Evolutionary conservation across 2,888 invertebrate genomes (phyloP).

Genomic region (Lochmaea capreae): DNA sequence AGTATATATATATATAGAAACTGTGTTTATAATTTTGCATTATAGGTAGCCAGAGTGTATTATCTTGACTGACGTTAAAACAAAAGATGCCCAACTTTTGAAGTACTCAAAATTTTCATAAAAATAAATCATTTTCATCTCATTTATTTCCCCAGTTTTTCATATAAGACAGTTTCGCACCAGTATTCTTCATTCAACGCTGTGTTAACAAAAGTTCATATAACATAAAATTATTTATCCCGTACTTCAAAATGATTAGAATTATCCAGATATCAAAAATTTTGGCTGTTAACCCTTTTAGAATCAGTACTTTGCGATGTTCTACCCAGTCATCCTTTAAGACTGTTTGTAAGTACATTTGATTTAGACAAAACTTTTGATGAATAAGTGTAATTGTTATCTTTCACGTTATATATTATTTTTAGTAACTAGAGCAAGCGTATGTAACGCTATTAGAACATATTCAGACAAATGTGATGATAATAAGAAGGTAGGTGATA

Average conservation of each 20-base stretch:
- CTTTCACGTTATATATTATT: background rate
- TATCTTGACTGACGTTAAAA: conserved; percentile 15
- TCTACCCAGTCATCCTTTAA: conserved; percentile 12
- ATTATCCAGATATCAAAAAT: conserved; percentile 16
- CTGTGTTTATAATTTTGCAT: background rate
- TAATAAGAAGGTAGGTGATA: conserved; percentile 50
- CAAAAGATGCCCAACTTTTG: conserved; percentile 21
- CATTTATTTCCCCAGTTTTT: background rate
- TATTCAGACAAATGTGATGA: conserved; percentile 43
- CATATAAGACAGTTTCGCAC: conserved; percentile 5
- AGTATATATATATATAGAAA: background rate
- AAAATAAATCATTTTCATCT: conserved; percentile 21
- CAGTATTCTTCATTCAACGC: background rate
- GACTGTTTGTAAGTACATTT: conserved; percentile 21
- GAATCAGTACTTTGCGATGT: background rate
- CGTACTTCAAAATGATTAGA: conserved; percentile 20
- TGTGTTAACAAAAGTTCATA: background rate
- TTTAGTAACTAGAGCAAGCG: conserved; percentile 17
- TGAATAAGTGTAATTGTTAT: no score
- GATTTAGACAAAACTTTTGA: no score
- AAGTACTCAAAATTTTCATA: conserved; percentile 26
- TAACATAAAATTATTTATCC: background rate
- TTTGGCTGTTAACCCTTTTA: conserved; percentile 8
- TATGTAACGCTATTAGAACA: conserved; percentile 16
- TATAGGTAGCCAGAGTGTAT: conserved; percentile 6